Evolutionary conservation across 2,797 vertebrate species (phyloP).

Genomic region (Leucoraja ocellata): DNA sequence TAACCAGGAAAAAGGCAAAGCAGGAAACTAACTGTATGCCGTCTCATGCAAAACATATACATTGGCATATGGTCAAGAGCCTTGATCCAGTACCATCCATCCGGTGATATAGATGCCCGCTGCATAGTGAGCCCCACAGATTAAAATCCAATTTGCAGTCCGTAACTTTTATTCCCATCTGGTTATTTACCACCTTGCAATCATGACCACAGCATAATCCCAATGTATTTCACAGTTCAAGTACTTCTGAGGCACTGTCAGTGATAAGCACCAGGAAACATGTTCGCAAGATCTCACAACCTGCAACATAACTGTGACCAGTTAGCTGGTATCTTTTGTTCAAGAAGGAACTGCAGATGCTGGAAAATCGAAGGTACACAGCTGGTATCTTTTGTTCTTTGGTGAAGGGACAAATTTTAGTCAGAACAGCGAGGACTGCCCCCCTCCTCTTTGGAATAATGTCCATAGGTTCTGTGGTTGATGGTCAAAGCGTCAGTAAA

Average conservation of each 20-base stretch:
- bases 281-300: not conserved
- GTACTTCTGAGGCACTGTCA: not conserved
- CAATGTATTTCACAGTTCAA: not conserved
- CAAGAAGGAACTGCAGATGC: too few relatives aligned
- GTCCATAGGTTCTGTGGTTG: too few relatives aligned
- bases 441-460: not conserved
- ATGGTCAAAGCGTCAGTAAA: not conserved
- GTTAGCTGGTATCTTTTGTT: not conserved
- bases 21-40: too few relatives aligned
- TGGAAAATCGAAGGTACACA: too few relatives aligned
- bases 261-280: not conserved
- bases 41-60: not conserved
- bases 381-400: not conserved
- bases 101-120: too few relatives aligned
- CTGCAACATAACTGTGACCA: not conserved
- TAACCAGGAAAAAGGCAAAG: not conserved
- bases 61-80: too few relatives aligned
- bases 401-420: not conserved
- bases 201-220: not conserved
- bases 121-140: not conserved
- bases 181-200: not conserved
- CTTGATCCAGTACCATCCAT: too few relatives aligned
- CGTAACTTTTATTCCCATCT: too few relatives aligned
- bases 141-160: not conserved
- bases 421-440: not conserved